Percentiles rank a stretch among this genome's conserved stretches.
phyloP scores from a whole-genome alignment of 2,797 vertebrate genomes.

The Pachyuromys duprasi region DNA sequence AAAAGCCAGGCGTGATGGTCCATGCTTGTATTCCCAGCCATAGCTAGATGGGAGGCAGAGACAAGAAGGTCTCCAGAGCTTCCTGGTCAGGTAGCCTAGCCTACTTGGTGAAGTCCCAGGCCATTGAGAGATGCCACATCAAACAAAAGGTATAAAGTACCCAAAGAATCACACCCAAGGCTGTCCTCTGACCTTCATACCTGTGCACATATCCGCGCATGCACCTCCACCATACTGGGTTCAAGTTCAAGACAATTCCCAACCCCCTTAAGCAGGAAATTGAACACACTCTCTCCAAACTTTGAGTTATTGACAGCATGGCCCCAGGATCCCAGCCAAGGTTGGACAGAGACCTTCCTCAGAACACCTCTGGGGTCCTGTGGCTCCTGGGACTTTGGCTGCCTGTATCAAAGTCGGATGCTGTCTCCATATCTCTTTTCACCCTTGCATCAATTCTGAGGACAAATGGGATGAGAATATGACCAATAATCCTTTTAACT shows the following conservation, averaged over 20 bases:
- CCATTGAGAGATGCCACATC: background rate
- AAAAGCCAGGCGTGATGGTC: background rate
- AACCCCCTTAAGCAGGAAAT: background rate
- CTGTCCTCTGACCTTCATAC: background rate
- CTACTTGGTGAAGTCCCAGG: background rate
- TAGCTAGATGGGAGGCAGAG: background rate
- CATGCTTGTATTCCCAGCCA: background rate
- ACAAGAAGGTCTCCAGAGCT: background rate
- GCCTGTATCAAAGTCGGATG: background rate
- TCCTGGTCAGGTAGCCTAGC: background rate
- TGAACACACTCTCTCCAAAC: background rate
- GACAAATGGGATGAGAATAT: constrained; percentile 16
- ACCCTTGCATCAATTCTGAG: background rate
- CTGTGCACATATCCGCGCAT: background rate
- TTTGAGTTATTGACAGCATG: background rate
- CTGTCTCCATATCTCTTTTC: background rate
- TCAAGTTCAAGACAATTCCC: background rate
- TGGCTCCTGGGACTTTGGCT: background rate
- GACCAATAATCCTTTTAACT: constrained; percentile 70
- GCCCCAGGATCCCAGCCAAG: background rate
- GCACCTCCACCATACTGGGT: no score
- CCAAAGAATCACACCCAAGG: background rate
- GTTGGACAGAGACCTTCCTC: background rate
- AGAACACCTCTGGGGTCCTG: background rate
- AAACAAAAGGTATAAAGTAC: background rate